These are phyloP conservation scores for Phyllopteryx taeniolatus DNA, from an alignment of 2,113 vertebrate species.

Conservation along the genomic window DNA sequence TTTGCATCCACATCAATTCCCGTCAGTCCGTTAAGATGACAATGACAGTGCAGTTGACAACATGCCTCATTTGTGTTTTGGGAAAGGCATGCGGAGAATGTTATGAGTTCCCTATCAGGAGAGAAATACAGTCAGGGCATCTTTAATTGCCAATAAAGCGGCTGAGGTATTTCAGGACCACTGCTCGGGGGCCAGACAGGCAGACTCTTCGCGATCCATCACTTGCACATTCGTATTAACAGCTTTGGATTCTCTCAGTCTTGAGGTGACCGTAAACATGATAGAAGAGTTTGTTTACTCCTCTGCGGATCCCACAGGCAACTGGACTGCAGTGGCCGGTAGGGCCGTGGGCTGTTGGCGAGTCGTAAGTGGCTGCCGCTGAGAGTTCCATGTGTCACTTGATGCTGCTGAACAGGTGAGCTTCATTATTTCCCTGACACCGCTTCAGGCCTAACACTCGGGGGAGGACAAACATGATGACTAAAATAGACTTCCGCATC, in stretches of 20 bases:
- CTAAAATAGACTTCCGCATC: conserved; percentile 40
- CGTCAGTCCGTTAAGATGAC: not conserved
- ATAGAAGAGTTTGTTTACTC: conserved; percentile 49
- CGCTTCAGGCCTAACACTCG: not conserved
- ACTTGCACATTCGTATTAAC: conserved; percentile 15
- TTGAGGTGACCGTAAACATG: conserved; percentile 40
- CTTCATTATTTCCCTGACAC: conserved; percentile 21
- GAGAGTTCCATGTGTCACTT: conserved; percentile 25
- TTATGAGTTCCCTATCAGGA: conserved; percentile 32
- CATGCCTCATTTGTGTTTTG: conserved; percentile 42
- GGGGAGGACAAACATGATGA: conserved; percentile 14
- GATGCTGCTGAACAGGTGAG: conserved; percentile 36
- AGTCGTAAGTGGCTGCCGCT: conserved; percentile 20
- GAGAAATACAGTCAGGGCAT: conserved; percentile 26
- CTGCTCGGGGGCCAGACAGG: conserved; percentile 20
- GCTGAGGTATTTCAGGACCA: conserved; percentile 34
- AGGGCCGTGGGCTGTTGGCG: conserved; percentile 16
- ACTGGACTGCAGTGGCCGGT: conserved; percentile 2
- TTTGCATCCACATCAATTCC: conserved; percentile 6
- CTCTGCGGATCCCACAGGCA: conserved; percentile 27
- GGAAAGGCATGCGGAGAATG: conserved; percentile 20
- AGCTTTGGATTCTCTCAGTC: conserved; percentile 23
- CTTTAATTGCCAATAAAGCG: conserved; percentile 47
- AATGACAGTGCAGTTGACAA: conserved; percentile 25
- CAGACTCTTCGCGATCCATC: conserved; percentile 31